These are phyloP conservation scores for Pentamera pediparva DNA, from an alignment of 53 echinoderm and acorn worm species.

Conservation along the genomic window DNA sequence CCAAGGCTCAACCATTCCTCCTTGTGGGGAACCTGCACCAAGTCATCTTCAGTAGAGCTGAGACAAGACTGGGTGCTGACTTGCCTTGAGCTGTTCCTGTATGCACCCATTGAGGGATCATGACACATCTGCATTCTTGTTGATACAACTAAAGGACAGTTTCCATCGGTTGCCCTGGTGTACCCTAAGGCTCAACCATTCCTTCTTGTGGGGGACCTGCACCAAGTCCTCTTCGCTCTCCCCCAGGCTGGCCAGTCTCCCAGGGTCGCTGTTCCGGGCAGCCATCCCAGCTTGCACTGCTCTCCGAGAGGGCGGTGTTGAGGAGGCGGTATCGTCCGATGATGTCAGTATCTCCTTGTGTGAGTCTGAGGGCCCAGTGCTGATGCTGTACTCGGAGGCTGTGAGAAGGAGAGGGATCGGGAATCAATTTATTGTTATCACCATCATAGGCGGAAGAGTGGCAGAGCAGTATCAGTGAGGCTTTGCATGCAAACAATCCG, in stretches of 20 bases:
- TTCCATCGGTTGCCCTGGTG: constrained; percentile 82
- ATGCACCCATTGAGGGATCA: too few species aligned
- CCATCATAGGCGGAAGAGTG: not conserved
- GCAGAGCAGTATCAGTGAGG: too few species aligned
- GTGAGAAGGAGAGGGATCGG: not conserved
- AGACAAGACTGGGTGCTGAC: too few species aligned
- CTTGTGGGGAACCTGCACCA: too few species aligned
- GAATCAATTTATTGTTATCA: not conserved
- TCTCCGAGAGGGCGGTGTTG: constrained; percentile 4
- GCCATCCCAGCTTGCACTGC: constrained; percentile 1
- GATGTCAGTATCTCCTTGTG: constrained; percentile 61
- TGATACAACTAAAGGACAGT: constrained; percentile 76
- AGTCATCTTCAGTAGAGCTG: too few species aligned
- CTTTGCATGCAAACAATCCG: too few species aligned
- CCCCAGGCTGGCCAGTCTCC: not conserved
- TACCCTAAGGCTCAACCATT: constrained; percentile 85
- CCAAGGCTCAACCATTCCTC: too few species aligned
- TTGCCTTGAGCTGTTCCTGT: too few species aligned
- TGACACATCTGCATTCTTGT: constrained; percentile 37
- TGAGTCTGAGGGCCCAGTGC: constrained; percentile 69
- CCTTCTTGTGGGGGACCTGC: constrained; percentile 73
- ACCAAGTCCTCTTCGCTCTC: constrained; percentile 56
- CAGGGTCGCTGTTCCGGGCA: constrained; percentile 21
- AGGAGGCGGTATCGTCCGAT: constrained; percentile 50
- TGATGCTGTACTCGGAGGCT: constrained; percentile 94